Evolutionary conservation across 2,888 invertebrate species (phyloP), one percentile per base, ranked within the genome.

Genomic region (Pandemis heparana): DNA sequence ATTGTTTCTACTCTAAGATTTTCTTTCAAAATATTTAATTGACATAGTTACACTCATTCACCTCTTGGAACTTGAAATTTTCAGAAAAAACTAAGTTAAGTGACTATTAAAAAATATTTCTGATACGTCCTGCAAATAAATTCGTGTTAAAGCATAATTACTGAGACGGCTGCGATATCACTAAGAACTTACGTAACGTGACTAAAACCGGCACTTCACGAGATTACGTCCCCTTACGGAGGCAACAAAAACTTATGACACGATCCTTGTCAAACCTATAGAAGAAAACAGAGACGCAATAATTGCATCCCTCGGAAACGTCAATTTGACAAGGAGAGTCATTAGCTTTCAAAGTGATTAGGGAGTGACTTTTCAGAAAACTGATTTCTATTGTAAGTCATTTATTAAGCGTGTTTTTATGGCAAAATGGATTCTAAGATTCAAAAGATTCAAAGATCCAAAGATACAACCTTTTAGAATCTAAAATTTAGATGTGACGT

Each of bases 241-340:
- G 18, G 12, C 32, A 10, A 12, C 51, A 61, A 71, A 66, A 70
- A 70, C 63, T 56, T 48, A 8, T 43, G 60, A 61, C 41, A 61
- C 32, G 43, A 71, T 66, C 71, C 71, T 71, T 71, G 66, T 71
- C 71, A 71, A 65, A 39, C 38, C 9, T 18, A 48, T 41, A 38
- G 56, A 32, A 43, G n/a, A 16, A 14, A 46, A 41, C 39, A 18
- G 63, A 46, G 56, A 23, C 23, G 56, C 43, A 23, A 56, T 56
- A 56, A 56, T 18, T 56, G 56, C 56, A 56, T 56, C 56, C 10
- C 56, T 12, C 5, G 23, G 18, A 7, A 10, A 23, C 56, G 23
- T 56, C 56, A 56, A 23, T 56, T 23, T 56, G 56, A 56, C 56
- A 23, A 9, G 48, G 48, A 48, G n/a, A n/a, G 56, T 56, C 18